Evolutionary conservation across 2,888 invertebrate species (phyloP).

Genomic region (Eretmocerus hayati): DNA sequence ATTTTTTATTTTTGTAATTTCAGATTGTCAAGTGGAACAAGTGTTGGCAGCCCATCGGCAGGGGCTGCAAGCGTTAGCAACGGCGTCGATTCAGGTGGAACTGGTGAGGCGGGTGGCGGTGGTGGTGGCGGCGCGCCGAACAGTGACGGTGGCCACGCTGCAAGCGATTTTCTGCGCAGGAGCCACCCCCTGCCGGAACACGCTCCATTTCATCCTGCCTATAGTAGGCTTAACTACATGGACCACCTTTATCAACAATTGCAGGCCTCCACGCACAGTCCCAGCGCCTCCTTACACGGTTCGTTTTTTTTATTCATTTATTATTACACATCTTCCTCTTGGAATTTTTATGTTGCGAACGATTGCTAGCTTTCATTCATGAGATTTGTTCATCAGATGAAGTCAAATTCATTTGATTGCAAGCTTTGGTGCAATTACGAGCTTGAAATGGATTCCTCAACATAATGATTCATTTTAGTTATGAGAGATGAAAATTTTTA

Average conservation of each 20-base stretch:
- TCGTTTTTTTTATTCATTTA: too few relatives aligned
- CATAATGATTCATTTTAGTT: too few relatives aligned
- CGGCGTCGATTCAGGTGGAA: slow-evolving; percentile 45
- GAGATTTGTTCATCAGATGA: too few relatives aligned
- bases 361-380: too few relatives aligned
- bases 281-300: slow-evolving; percentile 66
- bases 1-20: too few relatives aligned
- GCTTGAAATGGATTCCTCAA: too few relatives aligned
- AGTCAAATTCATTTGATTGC: too few relatives aligned
- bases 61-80: slow-evolving; percentile 27
- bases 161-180: slow-evolving; percentile 56
- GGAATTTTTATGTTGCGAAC: too few relatives aligned
- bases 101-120: slow-evolving; percentile 42
- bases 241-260: slow-evolving; percentile 70
- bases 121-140: slow-evolving; percentile 49
- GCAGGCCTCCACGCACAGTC: slow-evolving; percentile 56
- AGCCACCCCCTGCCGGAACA: slow-evolving; percentile 58
- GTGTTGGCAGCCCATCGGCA: slow-evolving; percentile 34
- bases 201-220: slow-evolving; percentile 49
- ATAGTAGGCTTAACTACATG: slow-evolving; percentile 72
- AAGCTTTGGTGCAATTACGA: too few relatives aligned
- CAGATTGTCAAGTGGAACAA: slow-evolving; percentile 41
- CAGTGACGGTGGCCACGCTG: slow-evolving; percentile 47
- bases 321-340: too few relatives aligned
- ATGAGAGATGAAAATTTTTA: too few relatives aligned